Conservation (phyloP, 1,140 invertebrate species). For the Danaus plexippus region DNA sequence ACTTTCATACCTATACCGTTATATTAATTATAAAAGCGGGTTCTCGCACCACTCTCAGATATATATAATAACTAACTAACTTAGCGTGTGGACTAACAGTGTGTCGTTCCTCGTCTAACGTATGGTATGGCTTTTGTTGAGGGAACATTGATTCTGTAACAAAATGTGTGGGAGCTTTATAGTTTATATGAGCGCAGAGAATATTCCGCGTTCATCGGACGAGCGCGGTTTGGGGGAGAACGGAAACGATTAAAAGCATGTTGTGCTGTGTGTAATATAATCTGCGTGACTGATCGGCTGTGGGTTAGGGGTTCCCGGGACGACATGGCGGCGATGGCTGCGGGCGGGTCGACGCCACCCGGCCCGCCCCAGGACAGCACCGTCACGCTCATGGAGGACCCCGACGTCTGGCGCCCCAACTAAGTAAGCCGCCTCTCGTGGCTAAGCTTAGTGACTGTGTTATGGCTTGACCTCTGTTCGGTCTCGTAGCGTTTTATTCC, state of each 20-base stretch:
- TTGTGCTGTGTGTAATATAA: background rate
- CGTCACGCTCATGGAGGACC: conserved; percentile 89
- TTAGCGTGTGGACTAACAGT: conserved; percentile 15
- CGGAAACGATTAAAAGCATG: no score
- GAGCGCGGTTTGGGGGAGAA: no score
- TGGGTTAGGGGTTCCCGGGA: conserved; percentile 81
- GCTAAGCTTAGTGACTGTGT: no score
- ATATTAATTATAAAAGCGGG: background rate
- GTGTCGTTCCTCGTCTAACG: no score
- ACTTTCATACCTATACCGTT: conserved; percentile 3
- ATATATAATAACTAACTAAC: background rate
- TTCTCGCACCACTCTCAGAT: no score
- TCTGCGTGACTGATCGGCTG: conserved; percentile 12
- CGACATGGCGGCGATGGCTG: conserved; percentile 86
- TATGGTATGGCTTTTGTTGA: no score
- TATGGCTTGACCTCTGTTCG: no score
- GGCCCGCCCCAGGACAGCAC: conserved; percentile 74
- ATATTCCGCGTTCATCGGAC: no score
- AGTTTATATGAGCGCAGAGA: no score
- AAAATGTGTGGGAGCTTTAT: no score
- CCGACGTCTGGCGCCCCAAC: conserved; percentile 90
- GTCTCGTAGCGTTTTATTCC: no score
- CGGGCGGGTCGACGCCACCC: conserved; percentile 75
- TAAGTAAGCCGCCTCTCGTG: conserved; percentile 69
- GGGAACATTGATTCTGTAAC: no score